These are phyloP conservation scores for Sinentomon sp. DNA, from an alignment of 2,888 invertebrate species.

Conservation along the genomic window DNA sequence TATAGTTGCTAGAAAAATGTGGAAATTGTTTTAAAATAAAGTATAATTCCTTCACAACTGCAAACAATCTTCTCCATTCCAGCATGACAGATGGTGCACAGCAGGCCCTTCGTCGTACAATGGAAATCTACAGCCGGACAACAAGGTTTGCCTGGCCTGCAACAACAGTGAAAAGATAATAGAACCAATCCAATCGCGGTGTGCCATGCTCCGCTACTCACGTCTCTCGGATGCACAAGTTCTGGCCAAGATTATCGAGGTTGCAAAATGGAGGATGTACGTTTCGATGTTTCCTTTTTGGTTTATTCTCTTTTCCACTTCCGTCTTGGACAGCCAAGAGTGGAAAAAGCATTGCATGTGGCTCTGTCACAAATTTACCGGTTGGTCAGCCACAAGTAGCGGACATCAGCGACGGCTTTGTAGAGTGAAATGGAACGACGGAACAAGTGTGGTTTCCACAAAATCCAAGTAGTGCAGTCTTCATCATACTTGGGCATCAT, in stretches of 20 bases:
- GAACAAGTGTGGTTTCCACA: too few relatives aligned
- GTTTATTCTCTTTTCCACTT: too few relatives aligned
- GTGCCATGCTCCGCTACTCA: constrained; percentile 81
- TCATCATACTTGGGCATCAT: too few relatives aligned
- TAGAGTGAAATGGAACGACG: too few relatives aligned
- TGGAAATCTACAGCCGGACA: constrained; percentile 93
- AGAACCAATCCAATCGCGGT: constrained; percentile 93
- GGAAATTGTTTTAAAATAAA: neutral
- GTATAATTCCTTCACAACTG: neutral
- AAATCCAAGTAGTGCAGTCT: too few relatives aligned
- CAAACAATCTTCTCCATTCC: constrained; percentile 10
- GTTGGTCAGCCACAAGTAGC: too few relatives aligned
- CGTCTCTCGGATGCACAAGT: constrained; percentile 73
- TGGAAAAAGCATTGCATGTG: too few relatives aligned
- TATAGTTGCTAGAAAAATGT: too few relatives aligned
- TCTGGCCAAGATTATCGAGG: constrained; percentile 44
- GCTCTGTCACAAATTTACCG: too few relatives aligned
- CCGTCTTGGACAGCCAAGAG: too few relatives aligned
- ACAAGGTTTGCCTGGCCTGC: constrained; percentile 95
- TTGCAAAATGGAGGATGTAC: constrained; percentile 42
- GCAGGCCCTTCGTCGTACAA: constrained; percentile 83
- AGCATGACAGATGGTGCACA: constrained; percentile 99
- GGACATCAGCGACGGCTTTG: too few relatives aligned
- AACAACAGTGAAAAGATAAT: constrained; percentile 97
- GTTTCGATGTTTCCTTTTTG: too few relatives aligned